Percentiles rank a stretch among this genome's conserved stretches.
These are phyloP conservation scores for Hipposideros armiger DNA, from an alignment of 2,113 vertebrate species.

Conservation along the genomic window DNA sequence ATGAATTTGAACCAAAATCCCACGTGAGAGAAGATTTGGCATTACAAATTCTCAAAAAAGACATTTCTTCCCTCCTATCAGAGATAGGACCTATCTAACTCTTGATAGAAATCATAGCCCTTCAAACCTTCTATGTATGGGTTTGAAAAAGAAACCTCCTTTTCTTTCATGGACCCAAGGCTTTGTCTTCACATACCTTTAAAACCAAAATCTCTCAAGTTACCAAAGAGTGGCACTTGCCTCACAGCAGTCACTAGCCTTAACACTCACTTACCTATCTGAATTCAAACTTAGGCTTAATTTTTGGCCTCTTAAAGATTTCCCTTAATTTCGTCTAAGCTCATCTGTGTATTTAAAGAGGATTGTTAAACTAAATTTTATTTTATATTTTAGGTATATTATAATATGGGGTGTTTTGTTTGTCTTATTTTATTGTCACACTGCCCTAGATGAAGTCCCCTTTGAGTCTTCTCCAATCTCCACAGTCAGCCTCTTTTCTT, in stretches of 20 bases:
- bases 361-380: background rate
- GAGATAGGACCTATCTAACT: background rate
- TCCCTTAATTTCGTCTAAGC: background rate
- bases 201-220: background rate
- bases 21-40: background rate
- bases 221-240: background rate
- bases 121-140: background rate
- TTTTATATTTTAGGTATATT: background rate
- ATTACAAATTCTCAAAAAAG: conserved; percentile 17
- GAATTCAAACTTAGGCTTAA: background rate
- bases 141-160: background rate
- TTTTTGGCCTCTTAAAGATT: background rate
- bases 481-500: background rate
- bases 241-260: background rate
- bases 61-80: background rate
- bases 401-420: background rate
- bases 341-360: background rate
- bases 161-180: background rate
- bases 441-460: background rate
- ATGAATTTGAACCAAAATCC: background rate
- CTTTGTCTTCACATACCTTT: background rate
- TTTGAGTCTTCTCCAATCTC: background rate
- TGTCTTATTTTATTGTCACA: background rate
- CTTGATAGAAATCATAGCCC: background rate
- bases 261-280: background rate